Evolutionary conservation across 2,797 vertebrate species (phyloP), one percentile per base, ranked within the genome.

Genomic region (Ptychadena robeensis): DNA sequence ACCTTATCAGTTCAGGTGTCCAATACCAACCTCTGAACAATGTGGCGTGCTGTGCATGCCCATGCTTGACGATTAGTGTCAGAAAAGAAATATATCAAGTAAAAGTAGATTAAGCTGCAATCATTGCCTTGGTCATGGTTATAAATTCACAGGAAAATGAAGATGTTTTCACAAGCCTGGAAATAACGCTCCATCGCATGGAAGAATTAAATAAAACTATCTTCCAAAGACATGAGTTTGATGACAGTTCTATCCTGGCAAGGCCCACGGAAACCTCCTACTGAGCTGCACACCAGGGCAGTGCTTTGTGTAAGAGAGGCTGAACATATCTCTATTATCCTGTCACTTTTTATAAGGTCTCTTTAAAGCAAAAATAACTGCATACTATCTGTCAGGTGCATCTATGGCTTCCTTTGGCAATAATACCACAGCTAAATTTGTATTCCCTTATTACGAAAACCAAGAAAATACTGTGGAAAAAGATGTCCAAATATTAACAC

Each of bases 191-290:
- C 15, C n/a, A 30, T 4, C 3, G 59, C n/a, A 53, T 78, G 76
- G 76, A 79, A 78, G 64, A 78, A 57, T 59, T n/a, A 79, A 68
- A 35, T 79, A 68, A 67, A 79, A 79, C 2, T 7, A 2, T 14
- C n/a, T 40, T 66, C 74, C 38, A 77, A 34, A 48, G 18, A 48
- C 38, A 48, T 66, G 28, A 38, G 37, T 32, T 48, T 66, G 28
- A 38, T 64, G 37, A 77, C 27, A 8, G 37, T 53, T 78, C n/a
- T 48, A 79, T 57, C 27, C 31, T 79, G 76, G 76, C 64, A 79
- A 44, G n/a, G 30, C 15, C 53, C 9, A 37, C n/a, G 44, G 64
- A 79, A 78, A 79, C n/a, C 76, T 37, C 40, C 12, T 27, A 67
- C 28, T 57, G 31, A 34, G 76, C 65, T 79, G 40, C 40, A 68